Evolutionary conservation across 2,113 vertebrate species (phyloP), one percentile per base, ranked within the genome.

Genomic region (Sula dactylatra): DNA sequence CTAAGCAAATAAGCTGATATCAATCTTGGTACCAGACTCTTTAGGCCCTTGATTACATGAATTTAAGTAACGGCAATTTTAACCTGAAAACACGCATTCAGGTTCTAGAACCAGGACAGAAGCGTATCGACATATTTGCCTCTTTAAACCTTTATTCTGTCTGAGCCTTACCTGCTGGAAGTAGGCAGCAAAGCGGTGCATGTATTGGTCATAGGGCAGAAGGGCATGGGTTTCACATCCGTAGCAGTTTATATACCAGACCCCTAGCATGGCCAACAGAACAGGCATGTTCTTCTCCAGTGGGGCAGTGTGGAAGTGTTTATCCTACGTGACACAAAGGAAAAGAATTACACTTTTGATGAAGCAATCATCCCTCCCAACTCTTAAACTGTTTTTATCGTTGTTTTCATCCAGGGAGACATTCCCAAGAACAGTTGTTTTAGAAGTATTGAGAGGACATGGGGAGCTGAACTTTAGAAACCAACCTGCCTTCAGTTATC

Each of bases 181-280:
- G 97, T 99, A 99, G n/a, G 99, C 99, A 4, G 99, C 98, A 26
- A 99, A 99, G 83, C 99, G 99, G 94, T 99, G 99, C 98, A 99
- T 98, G 97, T 99, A 99, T 97, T 99, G 99, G 97, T 99, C 99
- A 6, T 99, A 99, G 76, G 99, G 99, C 94, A 99, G 98, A 94
- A 99, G 96, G 18, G 99, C 99, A 1, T 99, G 99, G 0, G 99
- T 99, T 97, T 99, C 99, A 31, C 99, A 98, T 5, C 99, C 98
- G 10, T 99, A 99, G 98, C 98, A 99, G 98, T 99, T 99, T 96
- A 99, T 99, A 94, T 99, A 99, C 99, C 99, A 99, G 97, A 99
- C 71, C 1, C 99, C 99, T 87, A 99, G 98, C 96, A 99, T 97
- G 21, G 99, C 99, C 97, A 99, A 97, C 78, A 99, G 88, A 12